Evolutionary conservation across 2,113 vertebrate genomes (phyloP).

Genomic region (Otus sunia): DNA sequence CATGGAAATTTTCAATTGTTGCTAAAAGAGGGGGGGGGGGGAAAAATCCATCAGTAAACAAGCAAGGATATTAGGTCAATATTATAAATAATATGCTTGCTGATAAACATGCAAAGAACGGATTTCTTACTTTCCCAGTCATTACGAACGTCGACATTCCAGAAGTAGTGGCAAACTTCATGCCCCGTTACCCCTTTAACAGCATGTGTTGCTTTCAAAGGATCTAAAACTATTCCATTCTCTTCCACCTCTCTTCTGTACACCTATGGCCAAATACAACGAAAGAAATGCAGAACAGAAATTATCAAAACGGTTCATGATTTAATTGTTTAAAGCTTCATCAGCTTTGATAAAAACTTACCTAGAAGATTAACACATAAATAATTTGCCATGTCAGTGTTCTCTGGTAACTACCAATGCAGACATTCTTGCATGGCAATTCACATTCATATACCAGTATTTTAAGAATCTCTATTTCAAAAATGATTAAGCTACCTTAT

Average conservation of each 20-base stretch:
- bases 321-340: background rate
- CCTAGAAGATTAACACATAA: background rate
- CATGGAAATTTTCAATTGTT: slow-evolving; percentile 94
- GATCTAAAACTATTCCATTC: slow-evolving; percentile 92
- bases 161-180: slow-evolving; percentile 94
- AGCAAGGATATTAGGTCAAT: background rate
- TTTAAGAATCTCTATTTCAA: background rate
- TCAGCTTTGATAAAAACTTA: background rate
- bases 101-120: background rate
- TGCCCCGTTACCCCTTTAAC: slow-evolving; percentile 94
- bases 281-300: background rate
- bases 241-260: slow-evolving; percentile 96
- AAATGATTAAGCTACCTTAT: background rate
- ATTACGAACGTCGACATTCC: slow-evolving; percentile 89
- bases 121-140: slow-evolving; percentile 92
- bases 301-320: background rate
- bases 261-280: slow-evolving; percentile 73
- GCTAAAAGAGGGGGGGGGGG: slow-evolving; percentile 71
- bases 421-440: background rate
- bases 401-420: background rate
- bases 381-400: background rate
- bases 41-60: background rate
- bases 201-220: slow-evolving; percentile 91
- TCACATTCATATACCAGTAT: background rate
- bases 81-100: background rate